phyloP scores from a whole-genome alignment of 2,113 vertebrate genomes.

The Oenanthe oenanthe region DNA sequence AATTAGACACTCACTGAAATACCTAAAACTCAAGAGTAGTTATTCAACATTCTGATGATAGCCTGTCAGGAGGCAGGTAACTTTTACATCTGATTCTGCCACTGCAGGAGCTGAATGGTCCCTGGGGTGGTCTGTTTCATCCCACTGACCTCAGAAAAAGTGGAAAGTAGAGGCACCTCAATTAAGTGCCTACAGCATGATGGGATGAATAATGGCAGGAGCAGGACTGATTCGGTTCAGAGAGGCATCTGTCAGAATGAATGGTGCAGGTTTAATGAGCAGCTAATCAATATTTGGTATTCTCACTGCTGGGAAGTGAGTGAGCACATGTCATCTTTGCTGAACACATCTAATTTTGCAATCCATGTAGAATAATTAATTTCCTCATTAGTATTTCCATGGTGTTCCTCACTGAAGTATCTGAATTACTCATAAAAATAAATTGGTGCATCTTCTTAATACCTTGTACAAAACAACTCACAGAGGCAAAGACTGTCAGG shows the following conservation, averaged over 20 bases:
- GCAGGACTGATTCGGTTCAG: background rate
- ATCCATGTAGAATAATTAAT: constrained; percentile 52
- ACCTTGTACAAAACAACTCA: background rate
- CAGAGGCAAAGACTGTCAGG: background rate
- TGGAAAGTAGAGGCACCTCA: background rate
- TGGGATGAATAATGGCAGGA: constrained; percentile 9
- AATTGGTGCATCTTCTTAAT: background rate
- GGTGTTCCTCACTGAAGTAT: background rate
- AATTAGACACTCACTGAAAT: background rate
- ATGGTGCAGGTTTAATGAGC: constrained; percentile 43
- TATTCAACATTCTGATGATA: background rate
- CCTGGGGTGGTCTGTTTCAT: background rate
- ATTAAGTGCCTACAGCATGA: background rate
- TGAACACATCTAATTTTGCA: constrained; percentile 36
- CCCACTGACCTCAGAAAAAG: background rate
- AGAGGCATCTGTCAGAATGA: constrained; percentile 38
- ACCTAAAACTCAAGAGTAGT: background rate
- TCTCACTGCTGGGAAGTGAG: constrained; percentile 24
- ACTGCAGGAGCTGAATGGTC: background rate
- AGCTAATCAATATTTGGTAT: constrained; percentile 60
- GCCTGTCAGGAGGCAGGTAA: background rate
- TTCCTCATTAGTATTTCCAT: constrained; percentile 49
- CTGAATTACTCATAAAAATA: constrained; percentile 35
- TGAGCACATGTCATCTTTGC: background rate
- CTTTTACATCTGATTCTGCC: background rate